phyloP scores from a whole-genome alignment of 1,140 invertebrate genomes.

The Drosophila willistoni region DNA sequence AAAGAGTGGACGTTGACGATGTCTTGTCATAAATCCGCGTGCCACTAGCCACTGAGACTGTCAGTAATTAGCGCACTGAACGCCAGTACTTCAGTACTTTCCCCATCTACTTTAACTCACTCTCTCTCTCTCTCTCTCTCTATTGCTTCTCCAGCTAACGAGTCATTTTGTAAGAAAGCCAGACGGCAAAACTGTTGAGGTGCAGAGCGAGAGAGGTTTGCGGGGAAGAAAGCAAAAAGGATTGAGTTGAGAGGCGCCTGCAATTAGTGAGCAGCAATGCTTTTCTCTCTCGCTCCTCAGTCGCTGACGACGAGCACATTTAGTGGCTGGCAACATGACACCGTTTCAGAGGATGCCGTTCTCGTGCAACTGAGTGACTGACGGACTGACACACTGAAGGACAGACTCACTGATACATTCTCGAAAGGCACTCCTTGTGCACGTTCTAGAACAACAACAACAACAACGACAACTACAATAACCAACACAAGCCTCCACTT shows the following conservation, averaged over 20 bases:
- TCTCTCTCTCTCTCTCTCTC: not conserved
- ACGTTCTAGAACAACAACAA: slow-evolving; percentile 41
- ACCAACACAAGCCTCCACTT: slow-evolving; percentile 57
- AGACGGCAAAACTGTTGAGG: slow-evolving; percentile 31
- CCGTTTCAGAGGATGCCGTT: slow-evolving; percentile 43
- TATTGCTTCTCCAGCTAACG: slow-evolving; percentile 56
- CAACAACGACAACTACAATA: slow-evolving; percentile 18
- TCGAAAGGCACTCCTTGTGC: slow-evolving; percentile 56
- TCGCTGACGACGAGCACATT: slow-evolving; percentile 51
- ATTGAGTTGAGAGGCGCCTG: slow-evolving; percentile 51
- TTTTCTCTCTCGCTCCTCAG: not conserved
- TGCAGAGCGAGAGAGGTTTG: not conserved
- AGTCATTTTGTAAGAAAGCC: slow-evolving; percentile 71
- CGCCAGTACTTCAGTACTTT: slow-evolving; percentile 24
- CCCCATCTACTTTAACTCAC: slow-evolving; percentile 1
- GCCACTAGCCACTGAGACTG: slow-evolving; percentile 53
- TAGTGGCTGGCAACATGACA: slow-evolving; percentile 72
- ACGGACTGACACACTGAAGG: slow-evolving; percentile 37
- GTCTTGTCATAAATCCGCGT: slow-evolving; percentile 74
- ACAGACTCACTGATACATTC: slow-evolving; percentile 61
- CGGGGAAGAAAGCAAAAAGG: not conserved
- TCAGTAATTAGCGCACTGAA: slow-evolving; percentile 74
- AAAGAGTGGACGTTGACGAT: slow-evolving; percentile 51
- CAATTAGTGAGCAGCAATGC: slow-evolving; percentile 65
- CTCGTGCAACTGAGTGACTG: slow-evolving; percentile 25